Conservation (phyloP, 1,140 invertebrate species). For the Phymorhynchus buccinoides region DNA sequence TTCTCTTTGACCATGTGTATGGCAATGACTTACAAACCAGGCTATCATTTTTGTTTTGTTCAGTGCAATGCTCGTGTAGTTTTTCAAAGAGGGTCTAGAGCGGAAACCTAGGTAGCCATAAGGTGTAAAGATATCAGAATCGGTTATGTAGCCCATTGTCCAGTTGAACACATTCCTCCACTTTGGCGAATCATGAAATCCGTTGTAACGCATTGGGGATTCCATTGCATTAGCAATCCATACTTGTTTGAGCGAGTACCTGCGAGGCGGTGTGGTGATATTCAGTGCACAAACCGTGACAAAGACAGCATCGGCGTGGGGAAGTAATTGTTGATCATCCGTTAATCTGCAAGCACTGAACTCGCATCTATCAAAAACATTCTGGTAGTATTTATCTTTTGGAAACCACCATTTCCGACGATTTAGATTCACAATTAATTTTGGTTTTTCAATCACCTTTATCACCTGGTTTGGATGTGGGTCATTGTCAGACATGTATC, state of each 20-base stretch:
- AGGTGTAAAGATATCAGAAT: neutral
- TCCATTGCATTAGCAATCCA: neutral
- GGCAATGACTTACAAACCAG: slow-evolving; percentile 7
- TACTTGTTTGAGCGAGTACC: neutral
- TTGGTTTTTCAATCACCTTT: too few species aligned
- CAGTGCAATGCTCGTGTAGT: slow-evolving; percentile 29
- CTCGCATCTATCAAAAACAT: neutral
- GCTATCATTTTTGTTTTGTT: neutral
- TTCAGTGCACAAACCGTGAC: neutral
- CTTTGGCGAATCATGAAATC: neutral
- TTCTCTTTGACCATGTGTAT: neutral
- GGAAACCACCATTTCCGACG: neutral
- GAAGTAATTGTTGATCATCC: neutral
- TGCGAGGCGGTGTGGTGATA: neutral
- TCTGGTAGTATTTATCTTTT: neutral
- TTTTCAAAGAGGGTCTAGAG: neutral
- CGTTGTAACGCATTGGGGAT: neutral
- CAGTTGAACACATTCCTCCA: slow-evolving; percentile 42
- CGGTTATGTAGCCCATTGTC: slow-evolving; percentile 41
- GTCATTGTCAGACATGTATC: too few species aligned
- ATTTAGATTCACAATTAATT: neutral
- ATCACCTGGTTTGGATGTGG: too few species aligned
- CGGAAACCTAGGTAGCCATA: neutral
- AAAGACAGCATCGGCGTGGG: neutral
- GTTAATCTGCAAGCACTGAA: neutral